phyloP scores from a whole-genome alignment of 2,113 vertebrate species.

The Boleophthalmus pectinirostris region DNA sequence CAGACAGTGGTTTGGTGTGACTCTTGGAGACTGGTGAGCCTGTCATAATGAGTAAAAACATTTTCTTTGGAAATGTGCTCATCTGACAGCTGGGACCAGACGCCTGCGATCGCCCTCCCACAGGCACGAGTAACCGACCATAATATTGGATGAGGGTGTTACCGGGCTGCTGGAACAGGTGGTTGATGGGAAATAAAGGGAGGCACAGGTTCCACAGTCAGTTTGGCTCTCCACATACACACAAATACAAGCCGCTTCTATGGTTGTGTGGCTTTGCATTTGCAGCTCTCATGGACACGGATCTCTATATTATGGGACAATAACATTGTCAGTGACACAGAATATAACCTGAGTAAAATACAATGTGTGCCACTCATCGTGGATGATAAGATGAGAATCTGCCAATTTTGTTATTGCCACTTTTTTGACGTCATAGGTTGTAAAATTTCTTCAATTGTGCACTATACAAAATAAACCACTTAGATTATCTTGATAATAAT shows the following conservation, averaged over 20 bases:
- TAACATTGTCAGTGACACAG: constrained; percentile 7
- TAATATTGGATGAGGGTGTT: constrained; percentile 46
- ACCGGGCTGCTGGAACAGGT: constrained; percentile 49
- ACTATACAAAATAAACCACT: background rate
- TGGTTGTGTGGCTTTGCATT: constrained; percentile 16
- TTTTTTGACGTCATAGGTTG: background rate
- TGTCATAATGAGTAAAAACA: constrained; percentile 21
- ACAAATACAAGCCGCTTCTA: constrained; percentile 13
- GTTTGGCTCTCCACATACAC: background rate
- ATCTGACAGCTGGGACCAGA: constrained; percentile 37
- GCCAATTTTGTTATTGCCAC: background rate
- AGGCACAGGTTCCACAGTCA: constrained; percentile 18
- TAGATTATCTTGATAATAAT: background rate
- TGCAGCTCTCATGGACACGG: background rate
- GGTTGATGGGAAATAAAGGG: constrained; percentile 49
- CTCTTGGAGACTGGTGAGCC: background rate
- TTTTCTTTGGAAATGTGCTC: constrained; percentile 30
- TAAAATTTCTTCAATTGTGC: background rate
- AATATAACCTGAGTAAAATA: background rate
- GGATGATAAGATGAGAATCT: background rate
- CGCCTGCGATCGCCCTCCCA: constrained; percentile 17
- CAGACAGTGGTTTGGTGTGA: background rate
- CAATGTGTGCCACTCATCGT: background rate
- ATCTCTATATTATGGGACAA: constrained; percentile 15
- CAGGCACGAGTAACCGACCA: constrained; percentile 40